Evolutionary conservation across 2,888 invertebrate genomes (phyloP).

Genomic region (Mythimna impura): DNA sequence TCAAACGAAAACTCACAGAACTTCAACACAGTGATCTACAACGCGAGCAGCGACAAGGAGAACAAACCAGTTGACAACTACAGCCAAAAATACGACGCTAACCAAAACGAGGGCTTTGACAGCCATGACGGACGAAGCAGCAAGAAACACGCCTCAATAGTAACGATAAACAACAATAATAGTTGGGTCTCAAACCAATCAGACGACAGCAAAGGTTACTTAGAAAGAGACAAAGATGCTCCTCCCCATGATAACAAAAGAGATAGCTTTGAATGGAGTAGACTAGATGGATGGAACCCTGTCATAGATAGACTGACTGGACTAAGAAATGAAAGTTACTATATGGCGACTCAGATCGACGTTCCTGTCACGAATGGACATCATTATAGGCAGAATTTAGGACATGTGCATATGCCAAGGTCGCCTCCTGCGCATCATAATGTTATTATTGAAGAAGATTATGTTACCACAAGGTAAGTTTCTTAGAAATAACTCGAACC

Average conservation of each 20-base stretch:
- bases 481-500: not conserved
- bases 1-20: constrained; percentile 85
- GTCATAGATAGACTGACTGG: constrained; percentile 96
- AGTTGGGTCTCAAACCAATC: constrained; percentile 89
- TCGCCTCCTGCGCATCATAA: constrained; percentile 89
- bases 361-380: constrained; percentile 89
- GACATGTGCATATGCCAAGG: constrained; percentile 85
- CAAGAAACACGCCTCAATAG: constrained; percentile 87
- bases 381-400: constrained; percentile 80
- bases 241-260: constrained; percentile 87
- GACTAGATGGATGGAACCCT: constrained; percentile 95
- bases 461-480: constrained; percentile 80
- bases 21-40: constrained; percentile 88
- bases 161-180: constrained; percentile 88
- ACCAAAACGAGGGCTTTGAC: constrained; percentile 77
- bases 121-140: constrained; percentile 76
- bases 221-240: constrained; percentile 86
- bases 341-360: constrained; percentile 94
- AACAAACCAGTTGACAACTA: constrained; percentile 78
- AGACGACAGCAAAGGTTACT: constrained; percentile 87
- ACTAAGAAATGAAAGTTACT: constrained; percentile 97
- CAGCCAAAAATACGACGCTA: constrained; percentile 71
- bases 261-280: constrained; percentile 90
- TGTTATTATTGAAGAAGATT: constrained; percentile 92
- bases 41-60: constrained; percentile 82